Conservation (phyloP, 2,113 vertebrate genomes). For the Pelecanoides urinatrix region DNA sequence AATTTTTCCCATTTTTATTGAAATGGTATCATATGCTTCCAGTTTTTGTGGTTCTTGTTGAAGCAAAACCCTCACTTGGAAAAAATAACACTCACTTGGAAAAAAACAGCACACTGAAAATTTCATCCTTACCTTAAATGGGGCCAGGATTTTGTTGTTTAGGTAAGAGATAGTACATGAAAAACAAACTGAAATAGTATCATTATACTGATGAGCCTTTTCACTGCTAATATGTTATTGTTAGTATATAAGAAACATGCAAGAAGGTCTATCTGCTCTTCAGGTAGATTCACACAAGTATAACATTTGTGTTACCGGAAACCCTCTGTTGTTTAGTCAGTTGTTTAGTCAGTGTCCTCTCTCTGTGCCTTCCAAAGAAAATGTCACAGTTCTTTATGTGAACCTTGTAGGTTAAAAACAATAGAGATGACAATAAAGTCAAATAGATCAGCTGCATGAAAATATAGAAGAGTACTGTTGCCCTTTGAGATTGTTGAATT, state of each 20-base stretch:
- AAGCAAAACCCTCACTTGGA: background rate
- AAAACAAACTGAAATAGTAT: background rate
- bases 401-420: background rate
- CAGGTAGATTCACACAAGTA: background rate
- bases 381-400: background rate
- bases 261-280: background rate
- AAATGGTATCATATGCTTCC: background rate
- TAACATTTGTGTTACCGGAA: background rate
- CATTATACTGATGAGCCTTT: background rate
- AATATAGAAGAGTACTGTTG: background rate
- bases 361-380: background rate
- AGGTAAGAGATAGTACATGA: background rate
- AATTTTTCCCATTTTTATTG: background rate
- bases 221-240: background rate
- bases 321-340: background rate
- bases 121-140: background rate
- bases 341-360: background rate
- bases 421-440: background rate
- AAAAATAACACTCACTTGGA: background rate
- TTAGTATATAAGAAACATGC: background rate
- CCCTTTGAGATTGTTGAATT: background rate
- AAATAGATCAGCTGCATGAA: background rate
- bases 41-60: background rate
- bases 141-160: background rate
- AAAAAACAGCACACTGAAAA: background rate